These are phyloP conservation scores for Urocyon cinereoargenteus DNA, from an alignment of 2,797 vertebrate genomes.

Conservation along the genomic window DNA sequence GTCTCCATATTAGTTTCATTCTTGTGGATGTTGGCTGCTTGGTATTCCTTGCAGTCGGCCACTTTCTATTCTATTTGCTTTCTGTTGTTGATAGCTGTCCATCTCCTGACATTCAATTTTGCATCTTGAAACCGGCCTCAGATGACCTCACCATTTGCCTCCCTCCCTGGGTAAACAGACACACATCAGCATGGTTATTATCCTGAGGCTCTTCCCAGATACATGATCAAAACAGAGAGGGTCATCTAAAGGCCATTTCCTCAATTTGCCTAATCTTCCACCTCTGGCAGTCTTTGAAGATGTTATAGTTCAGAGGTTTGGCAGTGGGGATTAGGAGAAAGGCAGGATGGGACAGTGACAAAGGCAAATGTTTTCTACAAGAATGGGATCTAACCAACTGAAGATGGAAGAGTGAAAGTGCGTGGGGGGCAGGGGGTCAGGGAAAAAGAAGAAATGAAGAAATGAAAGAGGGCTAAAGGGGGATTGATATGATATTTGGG, in stretches of 20 bases:
- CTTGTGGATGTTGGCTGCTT: neutral
- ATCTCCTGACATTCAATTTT: neutral
- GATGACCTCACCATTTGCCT: neutral
- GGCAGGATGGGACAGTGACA: neutral
- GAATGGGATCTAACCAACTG: neutral
- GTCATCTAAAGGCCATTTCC: slow-evolving; percentile 46
- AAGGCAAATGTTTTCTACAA: neutral
- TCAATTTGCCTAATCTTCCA: slow-evolving; percentile 46
- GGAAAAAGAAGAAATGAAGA: neutral
- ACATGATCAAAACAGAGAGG: slow-evolving; percentile 27
- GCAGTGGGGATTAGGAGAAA: neutral
- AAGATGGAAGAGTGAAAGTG: neutral
- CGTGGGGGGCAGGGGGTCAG: no score
- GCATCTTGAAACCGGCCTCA: neutral
- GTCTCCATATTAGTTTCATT: neutral
- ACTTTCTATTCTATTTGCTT: neutral
- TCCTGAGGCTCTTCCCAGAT: neutral
- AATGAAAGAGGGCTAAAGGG: neutral
- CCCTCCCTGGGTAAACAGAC: neutral
- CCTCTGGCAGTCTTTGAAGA: slow-evolving; percentile 57
- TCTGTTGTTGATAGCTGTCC: neutral
- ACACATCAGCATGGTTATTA: neutral
- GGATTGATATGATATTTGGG: neutral
- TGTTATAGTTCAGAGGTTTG: neutral
- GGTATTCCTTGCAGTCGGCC: neutral